A percentile compares a stretch with the other conserved stretches of the same genome.
phyloP scores from a whole-genome alignment of 1,140 invertebrate species.

The Cydia pomonella region DNA sequence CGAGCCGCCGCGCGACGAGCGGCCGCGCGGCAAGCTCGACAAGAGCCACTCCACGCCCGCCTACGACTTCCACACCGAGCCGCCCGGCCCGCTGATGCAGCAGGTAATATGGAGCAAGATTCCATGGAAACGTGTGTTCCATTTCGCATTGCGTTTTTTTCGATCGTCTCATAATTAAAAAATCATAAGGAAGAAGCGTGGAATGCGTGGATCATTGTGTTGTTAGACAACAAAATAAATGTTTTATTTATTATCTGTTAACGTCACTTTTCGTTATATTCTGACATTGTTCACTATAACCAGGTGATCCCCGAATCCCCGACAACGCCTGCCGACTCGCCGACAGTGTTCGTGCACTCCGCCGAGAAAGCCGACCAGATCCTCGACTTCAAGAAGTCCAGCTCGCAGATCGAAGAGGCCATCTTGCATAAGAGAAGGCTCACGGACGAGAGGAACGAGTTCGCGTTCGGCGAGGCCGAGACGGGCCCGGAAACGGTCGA shows the following conservation, averaged over 20 bases:
- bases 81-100: slow-evolving; percentile 46
- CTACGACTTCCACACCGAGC: slow-evolving; percentile 83
- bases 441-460: slow-evolving; percentile 15
- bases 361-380: slow-evolving; percentile 66
- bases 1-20: slow-evolving; percentile 25
- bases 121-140: too few species aligned
- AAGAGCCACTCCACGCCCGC: slow-evolving; percentile 89
- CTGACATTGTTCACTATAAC: not conserved
- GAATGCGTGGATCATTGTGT: too few species aligned
- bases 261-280: too few species aligned
- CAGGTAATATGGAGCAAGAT: not conserved
- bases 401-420: slow-evolving; percentile 65
- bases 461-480: slow-evolving; percentile 40
- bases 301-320: slow-evolving; percentile 69
- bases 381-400: slow-evolving; percentile 69
- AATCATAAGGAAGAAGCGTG: too few species aligned
- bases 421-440: slow-evolving; percentile 50
- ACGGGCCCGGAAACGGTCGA: slow-evolving; percentile 53
- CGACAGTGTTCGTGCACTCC: slow-evolving; percentile 48
- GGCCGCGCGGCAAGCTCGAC: slow-evolving; percentile 70
- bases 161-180: too few species aligned
- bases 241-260: too few species aligned
- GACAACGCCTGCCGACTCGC: slow-evolving; percentile 57
- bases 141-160: too few species aligned
- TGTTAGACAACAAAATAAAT: too few species aligned